These are phyloP conservation scores for Centropus unirufus DNA, from an alignment of 2,113 vertebrate genomes.

Conservation along the genomic window DNA sequence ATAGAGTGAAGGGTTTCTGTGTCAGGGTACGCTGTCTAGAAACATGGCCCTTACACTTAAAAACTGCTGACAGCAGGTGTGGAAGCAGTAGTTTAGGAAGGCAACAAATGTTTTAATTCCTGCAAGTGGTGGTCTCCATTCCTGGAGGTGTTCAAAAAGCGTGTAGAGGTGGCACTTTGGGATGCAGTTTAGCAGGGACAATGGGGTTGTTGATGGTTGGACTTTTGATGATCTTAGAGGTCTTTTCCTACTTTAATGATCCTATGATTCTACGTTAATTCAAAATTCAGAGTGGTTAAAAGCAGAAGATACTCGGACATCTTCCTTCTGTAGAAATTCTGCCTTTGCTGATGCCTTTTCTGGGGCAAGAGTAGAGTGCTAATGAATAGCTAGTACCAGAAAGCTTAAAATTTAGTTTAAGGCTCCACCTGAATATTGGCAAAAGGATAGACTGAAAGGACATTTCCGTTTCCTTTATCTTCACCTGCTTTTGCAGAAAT, in stretches of 20 bases:
- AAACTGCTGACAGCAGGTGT: neutral
- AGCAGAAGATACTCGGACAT: neutral
- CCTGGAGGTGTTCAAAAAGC: too few relatives aligned
- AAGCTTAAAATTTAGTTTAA: neutral
- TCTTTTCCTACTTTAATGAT: too few relatives aligned
- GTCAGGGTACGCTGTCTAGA: constrained; percentile 13
- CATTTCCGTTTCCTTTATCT: neutral
- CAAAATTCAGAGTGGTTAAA: neutral
- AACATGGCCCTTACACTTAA: neutral
- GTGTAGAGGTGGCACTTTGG: too few relatives aligned
- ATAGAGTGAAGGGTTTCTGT: neutral
- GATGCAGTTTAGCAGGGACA: too few relatives aligned
- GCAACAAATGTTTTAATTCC: neutral
- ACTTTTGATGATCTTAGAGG: too few relatives aligned
- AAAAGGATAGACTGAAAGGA: neutral
- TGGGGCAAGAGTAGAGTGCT: neutral
- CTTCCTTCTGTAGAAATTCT: neutral
- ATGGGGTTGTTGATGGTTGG: too few relatives aligned
- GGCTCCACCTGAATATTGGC: neutral
- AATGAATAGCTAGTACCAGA: rapidly evolving
- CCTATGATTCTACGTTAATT: neutral
- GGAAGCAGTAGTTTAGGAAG: neutral
- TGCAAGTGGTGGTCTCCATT: neutral
- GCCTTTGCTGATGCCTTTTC: neutral
- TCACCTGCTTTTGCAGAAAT: neutral